phyloP scores from a whole-genome alignment of 2,797 vertebrate genomes.

The Rhinophrynus dorsalis region DNA sequence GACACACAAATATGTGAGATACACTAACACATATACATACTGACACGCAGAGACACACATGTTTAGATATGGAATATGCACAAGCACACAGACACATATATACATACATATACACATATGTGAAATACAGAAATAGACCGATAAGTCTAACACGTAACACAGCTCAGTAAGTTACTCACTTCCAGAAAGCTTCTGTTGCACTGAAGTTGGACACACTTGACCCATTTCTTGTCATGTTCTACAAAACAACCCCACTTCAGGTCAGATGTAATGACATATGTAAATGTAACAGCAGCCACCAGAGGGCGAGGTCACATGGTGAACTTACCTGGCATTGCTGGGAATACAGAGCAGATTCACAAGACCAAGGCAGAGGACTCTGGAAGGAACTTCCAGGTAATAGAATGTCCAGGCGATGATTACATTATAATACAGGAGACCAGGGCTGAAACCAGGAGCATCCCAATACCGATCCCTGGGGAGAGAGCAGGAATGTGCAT shows the following conservation, averaged over 20 bases:
- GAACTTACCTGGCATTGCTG: slow-evolving; percentile 61
- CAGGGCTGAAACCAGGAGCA: slow-evolving; percentile 77
- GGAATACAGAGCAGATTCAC: slow-evolving; percentile 63
- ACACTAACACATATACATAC: too few species aligned
- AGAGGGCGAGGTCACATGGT: too few species aligned
- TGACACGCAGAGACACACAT: too few species aligned
- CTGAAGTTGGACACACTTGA: slow-evolving; percentile 53
- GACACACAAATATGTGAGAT: too few species aligned
- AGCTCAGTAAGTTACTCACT: slow-evolving; percentile 71
- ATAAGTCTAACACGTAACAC: too few species aligned
- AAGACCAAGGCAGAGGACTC: slow-evolving; percentile 83
- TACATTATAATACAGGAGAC: slow-evolving; percentile 84
- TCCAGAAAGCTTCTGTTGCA: slow-evolving; percentile 81
- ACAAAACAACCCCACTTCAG: slow-evolving; percentile 10
- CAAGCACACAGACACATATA: too few species aligned
- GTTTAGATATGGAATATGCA: too few species aligned
- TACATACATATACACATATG: too few species aligned
- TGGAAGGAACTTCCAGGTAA: slow-evolving; percentile 81
- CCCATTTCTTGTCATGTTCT: not conserved
- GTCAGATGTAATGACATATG: too few species aligned
- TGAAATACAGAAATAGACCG: too few species aligned
- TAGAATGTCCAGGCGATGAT: slow-evolving; percentile 85
- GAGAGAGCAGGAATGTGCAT: not conserved
- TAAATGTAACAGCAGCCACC: too few species aligned
- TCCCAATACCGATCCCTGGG: slow-evolving; percentile 79